Conservation (phyloP, 2,113 vertebrate genomes). For the Psophia crepitans region DNA sequence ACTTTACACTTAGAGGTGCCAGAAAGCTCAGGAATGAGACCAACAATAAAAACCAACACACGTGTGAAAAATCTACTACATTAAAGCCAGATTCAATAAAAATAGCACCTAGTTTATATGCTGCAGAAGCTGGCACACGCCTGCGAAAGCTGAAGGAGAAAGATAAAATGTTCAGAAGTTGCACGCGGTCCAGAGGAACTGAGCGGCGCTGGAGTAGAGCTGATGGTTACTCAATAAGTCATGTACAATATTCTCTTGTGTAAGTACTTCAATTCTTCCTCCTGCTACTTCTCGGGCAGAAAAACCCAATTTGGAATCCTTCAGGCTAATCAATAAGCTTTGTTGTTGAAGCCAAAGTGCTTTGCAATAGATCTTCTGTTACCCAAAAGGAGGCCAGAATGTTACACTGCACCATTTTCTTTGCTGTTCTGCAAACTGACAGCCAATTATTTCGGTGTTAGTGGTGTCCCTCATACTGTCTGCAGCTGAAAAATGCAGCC, state of each 20-base stretch:
- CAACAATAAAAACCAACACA: slow-evolving; percentile 44
- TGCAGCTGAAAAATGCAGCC: neutral
- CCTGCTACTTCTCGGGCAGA: neutral
- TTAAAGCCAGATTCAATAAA: slow-evolving; percentile 66
- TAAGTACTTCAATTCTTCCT: neutral
- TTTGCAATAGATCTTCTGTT: neutral
- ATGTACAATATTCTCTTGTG: neutral
- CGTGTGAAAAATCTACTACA: slow-evolving; percentile 58
- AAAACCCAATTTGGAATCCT: neutral
- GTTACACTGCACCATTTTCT: neutral
- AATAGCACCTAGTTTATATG: slow-evolving; percentile 62
- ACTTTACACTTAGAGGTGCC: slow-evolving; percentile 40
- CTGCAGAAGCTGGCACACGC: slow-evolving; percentile 41
- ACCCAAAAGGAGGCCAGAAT: neutral
- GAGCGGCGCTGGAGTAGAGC: neutral
- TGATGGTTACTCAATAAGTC: slow-evolving; percentile 15
- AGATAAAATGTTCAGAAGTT: slow-evolving; percentile 9
- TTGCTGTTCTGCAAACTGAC: neutral
- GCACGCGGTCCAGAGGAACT: neutral
- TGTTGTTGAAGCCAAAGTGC: slow-evolving; percentile 25
- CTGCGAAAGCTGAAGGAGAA: neutral
- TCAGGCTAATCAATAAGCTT: neutral
- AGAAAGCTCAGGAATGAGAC: slow-evolving; percentile 60
- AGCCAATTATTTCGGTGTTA: neutral
- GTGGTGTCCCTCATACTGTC: neutral